Evolutionary conservation across 2,888 invertebrate genomes (phyloP), one percentile per base, ranked within the genome.

Genomic region (Griposia aprilina): DNA sequence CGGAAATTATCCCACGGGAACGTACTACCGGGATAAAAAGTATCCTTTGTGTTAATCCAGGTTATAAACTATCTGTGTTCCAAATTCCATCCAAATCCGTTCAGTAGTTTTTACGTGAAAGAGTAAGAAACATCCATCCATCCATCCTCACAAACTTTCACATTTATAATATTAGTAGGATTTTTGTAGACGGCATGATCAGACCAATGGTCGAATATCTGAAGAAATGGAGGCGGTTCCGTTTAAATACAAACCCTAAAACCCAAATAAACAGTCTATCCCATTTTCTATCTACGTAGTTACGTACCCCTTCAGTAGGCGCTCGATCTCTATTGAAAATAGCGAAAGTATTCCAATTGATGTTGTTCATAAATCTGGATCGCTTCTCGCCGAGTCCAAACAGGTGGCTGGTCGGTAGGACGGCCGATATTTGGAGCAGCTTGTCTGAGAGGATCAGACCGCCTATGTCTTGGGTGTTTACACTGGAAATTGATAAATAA

Each of bases 351-450:
- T 97, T 97, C 98, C 98, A 98, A 83, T 97, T 96, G 45, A 97
- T 97, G 68, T 97, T 97, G 73, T 98, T 95, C 89, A 97, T 94
- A 81, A 98, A 97, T 45, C 96, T 92, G 1, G 97, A 97, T 73
- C 97, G 96, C 85, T 98, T 97, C 92, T 98, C 98, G 1, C 98
- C 98, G 45, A 98, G 93, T 0, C 99, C 99, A 92, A 98, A 98
- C 82, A 98, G 94, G 76, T 97, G 96, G 45, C 96, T 93, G 0
- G 98, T 97, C 0, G 98, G 97, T 26, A 98, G 91, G 0, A 98
- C 90, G 0, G 94, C 92, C 0, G 96, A 96, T 11, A 98, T 92
- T 94, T 98, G 98, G 0, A 98, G 94, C 90, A 98, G 98, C 91
- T 98, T 98, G 92, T 98, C 97, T 0, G 98, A 97, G 81, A 98